Evolutionary conservation across 2,888 invertebrate genomes (phyloP).

Genomic region (Oxytorus armatus): DNA sequence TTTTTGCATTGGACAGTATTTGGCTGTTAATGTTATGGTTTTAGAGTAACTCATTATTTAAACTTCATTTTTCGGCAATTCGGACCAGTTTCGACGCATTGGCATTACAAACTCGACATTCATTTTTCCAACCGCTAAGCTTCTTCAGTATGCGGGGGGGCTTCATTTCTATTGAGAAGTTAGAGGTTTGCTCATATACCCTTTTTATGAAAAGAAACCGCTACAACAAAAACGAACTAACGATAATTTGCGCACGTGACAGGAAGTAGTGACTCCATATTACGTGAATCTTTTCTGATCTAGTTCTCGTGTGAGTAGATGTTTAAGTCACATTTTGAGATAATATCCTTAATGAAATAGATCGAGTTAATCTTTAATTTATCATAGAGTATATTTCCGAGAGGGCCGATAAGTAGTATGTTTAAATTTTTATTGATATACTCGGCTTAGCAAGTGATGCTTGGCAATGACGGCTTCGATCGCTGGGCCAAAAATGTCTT

Average conservation of each 20-base stretch:
- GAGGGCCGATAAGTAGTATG: not conserved
- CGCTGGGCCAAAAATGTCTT: not conserved
- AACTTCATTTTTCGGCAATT: not conserved
- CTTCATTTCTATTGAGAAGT: too few relatives aligned
- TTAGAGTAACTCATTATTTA: too few relatives aligned
- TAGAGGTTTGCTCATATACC: too few relatives aligned
- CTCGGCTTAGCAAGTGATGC: not conserved
- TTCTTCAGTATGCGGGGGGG: too few relatives aligned
- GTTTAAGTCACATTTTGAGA: not conserved
- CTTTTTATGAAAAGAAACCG: not conserved
- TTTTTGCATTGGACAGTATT: too few relatives aligned
- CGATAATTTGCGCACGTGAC: not conserved
- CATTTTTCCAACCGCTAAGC: not conserved
- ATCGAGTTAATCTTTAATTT: not conserved
- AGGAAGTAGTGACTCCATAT: not conserved
- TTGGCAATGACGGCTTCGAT: constrained; percentile 3
- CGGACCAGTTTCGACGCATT: not conserved
- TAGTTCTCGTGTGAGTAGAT: not conserved
- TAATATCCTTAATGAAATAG: not conserved
- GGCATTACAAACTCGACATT: not conserved
- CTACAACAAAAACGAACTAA: not conserved
- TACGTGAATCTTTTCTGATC: not conserved
- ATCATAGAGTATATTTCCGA: too few relatives aligned
- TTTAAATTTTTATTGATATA: not conserved
- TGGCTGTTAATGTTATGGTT: too few relatives aligned